phyloP scores from a whole-genome alignment of 2,888 invertebrate species.

The Andrena flavipes region DNA sequence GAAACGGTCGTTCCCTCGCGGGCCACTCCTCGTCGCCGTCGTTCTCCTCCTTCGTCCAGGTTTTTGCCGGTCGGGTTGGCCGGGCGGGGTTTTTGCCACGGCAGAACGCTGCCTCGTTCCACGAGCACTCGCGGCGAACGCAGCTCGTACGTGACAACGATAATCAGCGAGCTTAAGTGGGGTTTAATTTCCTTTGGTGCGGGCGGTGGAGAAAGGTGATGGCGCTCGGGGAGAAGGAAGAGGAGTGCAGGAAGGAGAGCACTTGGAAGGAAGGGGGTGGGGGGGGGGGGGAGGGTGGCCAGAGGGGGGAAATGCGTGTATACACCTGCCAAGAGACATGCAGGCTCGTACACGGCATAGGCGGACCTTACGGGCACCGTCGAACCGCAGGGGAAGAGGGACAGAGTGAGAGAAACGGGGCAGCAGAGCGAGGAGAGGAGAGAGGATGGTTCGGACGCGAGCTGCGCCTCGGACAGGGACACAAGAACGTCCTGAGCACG shows the following conservation, averaged over 20 bases:
- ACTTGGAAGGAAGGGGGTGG: conserved; percentile 41
- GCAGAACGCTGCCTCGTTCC: conserved; percentile 57
- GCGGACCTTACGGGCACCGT: conserved; percentile 65
- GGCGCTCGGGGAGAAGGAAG: conserved; percentile 54
- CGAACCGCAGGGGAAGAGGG: conserved; percentile 42
- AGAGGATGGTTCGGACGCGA: conserved; percentile 68
- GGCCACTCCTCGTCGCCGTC: conserved; percentile 14
- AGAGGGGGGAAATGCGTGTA: conserved; percentile 76
- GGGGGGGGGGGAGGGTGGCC: conserved; percentile 62
- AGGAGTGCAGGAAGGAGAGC: conserved; percentile 65
- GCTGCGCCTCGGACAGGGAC: conserved; percentile 73
- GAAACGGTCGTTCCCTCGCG: conserved; percentile 16
- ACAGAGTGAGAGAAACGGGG: conserved; percentile 13
- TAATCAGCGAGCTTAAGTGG: conserved; percentile 82
- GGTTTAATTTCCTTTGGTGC: conserved; percentile 82
- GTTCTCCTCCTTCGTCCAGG: not conserved
- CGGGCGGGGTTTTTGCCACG: conserved; percentile 64
- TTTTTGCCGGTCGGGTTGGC: conserved; percentile 52
- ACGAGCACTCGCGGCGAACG: conserved; percentile 58
- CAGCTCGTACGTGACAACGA: conserved; percentile 82
- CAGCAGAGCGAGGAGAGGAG: conserved; percentile 11
- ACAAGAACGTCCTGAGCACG: conserved; percentile 78
- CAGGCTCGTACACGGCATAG: conserved; percentile 72
- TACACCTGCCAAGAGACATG: conserved; percentile 82
- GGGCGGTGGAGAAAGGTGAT: conserved; percentile 76